Conservation (phyloP, 2,113 vertebrate species). For the Phrynosoma blainvillii region DNA sequence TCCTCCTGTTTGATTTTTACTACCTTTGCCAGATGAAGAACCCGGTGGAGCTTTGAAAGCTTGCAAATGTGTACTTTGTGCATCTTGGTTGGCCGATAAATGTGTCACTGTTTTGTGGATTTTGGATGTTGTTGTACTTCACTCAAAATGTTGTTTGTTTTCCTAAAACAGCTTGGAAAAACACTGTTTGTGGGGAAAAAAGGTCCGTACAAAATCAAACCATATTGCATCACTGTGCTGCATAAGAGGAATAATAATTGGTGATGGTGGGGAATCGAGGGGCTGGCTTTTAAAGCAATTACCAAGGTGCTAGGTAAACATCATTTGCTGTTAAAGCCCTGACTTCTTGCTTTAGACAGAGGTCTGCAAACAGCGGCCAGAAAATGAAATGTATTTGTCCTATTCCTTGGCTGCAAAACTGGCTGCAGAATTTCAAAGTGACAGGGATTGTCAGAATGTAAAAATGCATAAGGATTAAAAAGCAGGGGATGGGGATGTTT, state of each 20-base stretch:
- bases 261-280: not conserved
- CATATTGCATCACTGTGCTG: not conserved
- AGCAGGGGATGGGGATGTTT: not conserved
- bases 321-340: not conserved
- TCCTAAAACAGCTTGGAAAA: not conserved
- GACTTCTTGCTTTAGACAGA: not conserved
- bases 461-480: slow-evolving; percentile 14
- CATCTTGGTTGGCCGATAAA: too few species aligned
- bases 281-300: not conserved
- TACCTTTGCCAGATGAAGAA: too few species aligned
- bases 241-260: not conserved
- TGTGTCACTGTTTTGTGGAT: too few species aligned
- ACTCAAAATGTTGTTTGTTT: too few species aligned
- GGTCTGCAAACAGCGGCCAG: not conserved
- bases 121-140: too few species aligned
- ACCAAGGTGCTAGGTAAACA: slow-evolving; percentile 3
- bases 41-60: too few species aligned
- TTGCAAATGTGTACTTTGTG: too few species aligned
- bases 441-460: slow-evolving; percentile 9
- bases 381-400: slow-evolving; percentile 17
- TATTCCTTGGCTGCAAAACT: slow-evolving; percentile 15
- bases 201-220: not conserved
- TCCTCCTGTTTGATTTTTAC: too few species aligned
- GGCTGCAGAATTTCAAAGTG: slow-evolving; percentile 30
- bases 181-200: not conserved